Base-by-base conservation (phyloP, 2,888 invertebrate genomes). In the Limulus polyphemus region DNA sequence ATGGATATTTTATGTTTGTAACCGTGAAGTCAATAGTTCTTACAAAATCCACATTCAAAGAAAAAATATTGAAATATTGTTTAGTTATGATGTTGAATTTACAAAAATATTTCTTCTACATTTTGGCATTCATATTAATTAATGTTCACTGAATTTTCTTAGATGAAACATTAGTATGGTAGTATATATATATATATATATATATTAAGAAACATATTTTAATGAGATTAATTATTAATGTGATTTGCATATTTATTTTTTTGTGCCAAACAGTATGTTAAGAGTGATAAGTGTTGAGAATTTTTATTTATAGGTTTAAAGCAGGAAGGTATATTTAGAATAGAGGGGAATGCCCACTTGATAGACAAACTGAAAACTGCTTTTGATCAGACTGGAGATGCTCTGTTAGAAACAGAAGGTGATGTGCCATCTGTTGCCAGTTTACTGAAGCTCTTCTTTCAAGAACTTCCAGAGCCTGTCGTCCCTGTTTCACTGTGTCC, bases 391-490 rank as follows among this genome's bases (percentile, higher is more conserved):
- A 74, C 76, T 32, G 81, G 81, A 4, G 81, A 81, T 71, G 81
- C 81, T 50, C 79, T 81, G 68, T 73, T 82, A 63, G 78, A 78
- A 63, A 76, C 75, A 49, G 75, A 75, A 55, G 78, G 76, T 12
- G 81, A 81, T 69, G 76, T 80, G 47, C 78, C 81, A 64, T 80
- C 81, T 3, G 80, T 81, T 10, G 82, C 81, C 2, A 79, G 80
- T 4, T 73, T 82, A 55, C 78, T 83, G 50, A 79, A 81, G 64
- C 76, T 80, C 60, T 83, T 81, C 72, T 75, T 82, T 49, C 75
- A 81, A 67, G 82, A 82, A 70, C 72, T 82, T 59, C 80, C 80
- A 11, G 76, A 78, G 66, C 77, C 80, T 17, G 75, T 81, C 52
- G 77, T 82, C 56, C 79, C 81, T 16, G 72, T 74, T 56, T 59